Base-by-base conservation (phyloP, 1,140 invertebrate genomes). In the Drosophila asahinai region DNA sequence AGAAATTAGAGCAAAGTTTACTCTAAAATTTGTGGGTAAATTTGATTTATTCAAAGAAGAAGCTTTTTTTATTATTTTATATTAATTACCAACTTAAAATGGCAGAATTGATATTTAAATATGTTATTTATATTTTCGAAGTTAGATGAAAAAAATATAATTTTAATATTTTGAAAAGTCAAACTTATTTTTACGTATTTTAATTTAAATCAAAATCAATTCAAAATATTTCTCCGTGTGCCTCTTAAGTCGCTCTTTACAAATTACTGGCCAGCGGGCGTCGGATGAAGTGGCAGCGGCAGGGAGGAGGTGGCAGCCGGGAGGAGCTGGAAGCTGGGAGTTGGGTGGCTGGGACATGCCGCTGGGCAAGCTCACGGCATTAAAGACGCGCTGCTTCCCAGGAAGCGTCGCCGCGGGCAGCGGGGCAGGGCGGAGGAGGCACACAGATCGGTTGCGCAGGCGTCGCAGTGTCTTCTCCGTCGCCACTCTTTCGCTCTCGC, bases 271-370 rank as follows among this genome's bases (percentile, higher is more conserved):
- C 15, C 63, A 61, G 63, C 55, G 30, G 63, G 40, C 17, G 62
- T 27, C 57, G 33, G 36, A 25, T 57, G 19, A 57, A 57, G 19
- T 57, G 54, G 19, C 19, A 15, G 2, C 36, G 7, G 54, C 3
- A 38, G 36, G 54, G 33, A 15, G 52, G 25, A 30, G 33, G 8
- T 33, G 30, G 0, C 19, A 22, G 52, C 9, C 0, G 36, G 52
- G 22, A 25, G 22, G 52, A 7, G 52, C n/a, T 27, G 52, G 62
- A 15, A 12, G 42, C 4, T 38, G 40, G n/a, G 42, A 52, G 52
- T 17, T 45, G 33, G 15, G 58, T n/a, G 58, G 33, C 49, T 64
- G 51, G 54, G 49, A 72, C 82, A 84, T 84, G 82, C 68, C 82
- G 42, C 55, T 74, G 68, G 43, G 49, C 51, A 47, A 52, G 58